These are phyloP conservation scores for Cuniculus paca DNA, from an alignment of 2,797 vertebrate species.

Conservation along the genomic window DNA sequence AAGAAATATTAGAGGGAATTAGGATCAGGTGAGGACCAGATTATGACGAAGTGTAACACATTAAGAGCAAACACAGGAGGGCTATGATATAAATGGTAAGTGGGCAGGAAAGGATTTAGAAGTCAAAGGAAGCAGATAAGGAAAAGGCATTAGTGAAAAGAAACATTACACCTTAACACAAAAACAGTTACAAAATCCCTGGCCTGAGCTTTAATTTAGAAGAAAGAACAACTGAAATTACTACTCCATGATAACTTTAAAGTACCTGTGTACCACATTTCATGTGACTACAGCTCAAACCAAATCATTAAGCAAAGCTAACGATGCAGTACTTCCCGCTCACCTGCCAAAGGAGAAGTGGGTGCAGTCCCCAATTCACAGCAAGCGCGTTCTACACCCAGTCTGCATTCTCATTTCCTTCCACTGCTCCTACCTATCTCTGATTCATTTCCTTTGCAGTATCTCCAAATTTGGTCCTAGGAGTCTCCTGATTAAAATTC, in stretches of 20 bases:
- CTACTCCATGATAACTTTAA: neutral
- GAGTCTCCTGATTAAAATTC: conserved; percentile 3
- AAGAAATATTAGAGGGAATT: conserved; percentile 79
- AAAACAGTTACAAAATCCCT: neutral
- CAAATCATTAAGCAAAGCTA: neutral
- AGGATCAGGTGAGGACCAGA: conserved; percentile 66
- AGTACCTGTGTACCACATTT: neutral
- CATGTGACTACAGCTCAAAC: neutral
- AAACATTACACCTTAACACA: neutral
- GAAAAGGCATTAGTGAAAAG: conserved; percentile 26
- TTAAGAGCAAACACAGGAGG: conserved; percentile 63
- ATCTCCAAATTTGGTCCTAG: neutral
- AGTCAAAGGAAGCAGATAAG: conserved; percentile 42
- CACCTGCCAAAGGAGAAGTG: neutral
- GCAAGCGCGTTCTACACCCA: neutral
- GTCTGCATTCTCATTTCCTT: neutral
- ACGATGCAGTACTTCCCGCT: neutral
- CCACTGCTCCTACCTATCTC: no score
- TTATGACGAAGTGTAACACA: conserved; percentile 65
- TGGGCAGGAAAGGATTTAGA: conserved; percentile 51
- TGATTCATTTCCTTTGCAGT: neutral
- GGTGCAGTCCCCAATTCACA: neutral
- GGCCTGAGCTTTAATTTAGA: conserved; percentile 9
- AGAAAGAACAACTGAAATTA: conserved; percentile 18
- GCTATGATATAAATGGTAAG: conserved; percentile 59